These are phyloP conservation scores for pig (Sus scrofa) DNA, from an alignment of 2,113 vertebrate genomes.

Conservation along the genomic window DNA sequence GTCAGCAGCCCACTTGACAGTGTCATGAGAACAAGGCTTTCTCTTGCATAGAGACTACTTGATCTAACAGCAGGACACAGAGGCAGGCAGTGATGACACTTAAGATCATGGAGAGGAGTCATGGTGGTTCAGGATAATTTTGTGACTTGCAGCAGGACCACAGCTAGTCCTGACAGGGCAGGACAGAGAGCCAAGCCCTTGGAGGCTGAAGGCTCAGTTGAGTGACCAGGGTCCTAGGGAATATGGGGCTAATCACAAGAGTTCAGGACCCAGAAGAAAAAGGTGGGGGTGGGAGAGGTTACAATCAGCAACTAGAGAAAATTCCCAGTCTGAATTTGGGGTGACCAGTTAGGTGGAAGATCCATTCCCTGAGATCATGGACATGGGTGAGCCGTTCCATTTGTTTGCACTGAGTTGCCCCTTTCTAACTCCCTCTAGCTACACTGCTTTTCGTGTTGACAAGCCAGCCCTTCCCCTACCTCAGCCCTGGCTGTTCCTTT, in stretches of 20 bases:
- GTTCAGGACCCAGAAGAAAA: background rate
- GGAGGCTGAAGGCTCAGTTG: background rate
- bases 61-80: background rate
- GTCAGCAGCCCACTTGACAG: background rate
- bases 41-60: background rate
- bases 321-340: background rate
- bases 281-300: background rate
- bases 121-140: background rate
- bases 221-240: background rate
- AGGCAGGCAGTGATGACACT: background rate
- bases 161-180: background rate
- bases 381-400: background rate
- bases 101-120: background rate
- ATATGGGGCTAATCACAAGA: background rate
- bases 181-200: background rate
- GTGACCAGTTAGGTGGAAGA: background rate
- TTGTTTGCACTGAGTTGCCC: background rate
- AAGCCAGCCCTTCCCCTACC: background rate
- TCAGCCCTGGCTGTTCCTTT: background rate
- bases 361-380: background rate
- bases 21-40: background rate
- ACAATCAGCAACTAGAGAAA: background rate
- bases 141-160: background rate
- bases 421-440: background rate
- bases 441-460: background rate